phyloP scores from a whole-genome alignment of 2,113 vertebrate species.

The Rhodinocichla rosea region DNA sequence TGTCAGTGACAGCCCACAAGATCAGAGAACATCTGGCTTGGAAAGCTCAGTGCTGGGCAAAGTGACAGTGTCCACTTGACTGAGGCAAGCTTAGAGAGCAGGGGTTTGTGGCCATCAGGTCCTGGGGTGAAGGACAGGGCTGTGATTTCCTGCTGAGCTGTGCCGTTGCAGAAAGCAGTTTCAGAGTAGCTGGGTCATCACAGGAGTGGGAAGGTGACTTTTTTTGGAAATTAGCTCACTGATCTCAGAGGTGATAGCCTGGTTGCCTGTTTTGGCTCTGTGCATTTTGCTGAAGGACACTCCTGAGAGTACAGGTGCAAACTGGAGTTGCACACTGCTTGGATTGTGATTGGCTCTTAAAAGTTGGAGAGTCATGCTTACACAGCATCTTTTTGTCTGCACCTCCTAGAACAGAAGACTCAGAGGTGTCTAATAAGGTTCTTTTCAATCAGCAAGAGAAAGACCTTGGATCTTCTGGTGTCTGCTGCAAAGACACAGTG shows the following conservation, averaged over 20 bases:
- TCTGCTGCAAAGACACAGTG: background rate
- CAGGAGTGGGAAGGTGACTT: background rate
- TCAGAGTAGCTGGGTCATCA: background rate
- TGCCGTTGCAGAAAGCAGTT: background rate
- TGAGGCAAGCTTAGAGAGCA: background rate
- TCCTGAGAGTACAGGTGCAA: background rate
- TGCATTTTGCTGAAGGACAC: background rate
- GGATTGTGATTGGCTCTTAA: background rate
- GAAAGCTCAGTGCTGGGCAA: fast-evolving
- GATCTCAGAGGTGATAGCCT: background rate
- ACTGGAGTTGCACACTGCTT: background rate
- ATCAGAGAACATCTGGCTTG: background rate
- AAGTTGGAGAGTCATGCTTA: background rate
- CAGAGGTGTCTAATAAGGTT: background rate
- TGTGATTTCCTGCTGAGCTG: background rate
- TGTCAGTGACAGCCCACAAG: background rate
- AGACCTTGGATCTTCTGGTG: background rate
- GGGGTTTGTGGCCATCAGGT: background rate
- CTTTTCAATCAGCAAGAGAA: background rate
- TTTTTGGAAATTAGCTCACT: background rate
- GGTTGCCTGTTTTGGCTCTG: background rate
- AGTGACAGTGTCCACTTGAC: fast-evolving
- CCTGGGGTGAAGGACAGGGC: background rate
- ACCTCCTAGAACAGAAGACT: background rate
- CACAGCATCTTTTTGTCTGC: background rate